Evolutionary conservation across 1,140 invertebrate genomes (phyloP).

Genomic region (Solen grandis): DNA sequence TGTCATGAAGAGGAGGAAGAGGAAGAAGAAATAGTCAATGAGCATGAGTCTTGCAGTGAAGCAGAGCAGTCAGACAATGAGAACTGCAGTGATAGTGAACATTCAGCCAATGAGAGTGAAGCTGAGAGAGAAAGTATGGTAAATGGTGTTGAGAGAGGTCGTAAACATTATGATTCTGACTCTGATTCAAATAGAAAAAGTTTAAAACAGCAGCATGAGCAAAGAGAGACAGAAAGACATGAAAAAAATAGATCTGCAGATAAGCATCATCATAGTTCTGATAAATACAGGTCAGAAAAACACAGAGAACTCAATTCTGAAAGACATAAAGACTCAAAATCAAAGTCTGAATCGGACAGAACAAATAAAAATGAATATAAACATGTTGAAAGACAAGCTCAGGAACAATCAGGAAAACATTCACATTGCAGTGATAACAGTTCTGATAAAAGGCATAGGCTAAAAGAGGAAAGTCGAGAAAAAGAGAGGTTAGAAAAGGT

Average conservation of each 20-base stretch:
- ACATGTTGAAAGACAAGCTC: no score
- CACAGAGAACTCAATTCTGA: no score
- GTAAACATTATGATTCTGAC: background rate
- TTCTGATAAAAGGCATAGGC: background rate
- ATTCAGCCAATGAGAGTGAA: background rate
- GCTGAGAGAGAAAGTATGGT: background rate
- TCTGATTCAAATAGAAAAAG: background rate
- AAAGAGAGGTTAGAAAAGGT: background rate
- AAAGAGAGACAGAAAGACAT: background rate
- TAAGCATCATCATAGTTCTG: background rate
- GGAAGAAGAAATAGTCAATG: conserved; percentile 9
- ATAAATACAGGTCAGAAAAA: no score
- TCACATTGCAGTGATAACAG: no score
- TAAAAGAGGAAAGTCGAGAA: background rate
- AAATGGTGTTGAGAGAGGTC: background rate
- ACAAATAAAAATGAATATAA: no score
- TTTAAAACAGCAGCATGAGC: background rate
- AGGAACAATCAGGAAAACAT: no score
- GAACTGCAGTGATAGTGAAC: background rate
- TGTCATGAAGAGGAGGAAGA: conserved; percentile 17
- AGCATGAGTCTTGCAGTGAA: conserved; percentile 28
- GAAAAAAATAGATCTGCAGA: background rate
- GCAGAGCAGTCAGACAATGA: conserved; percentile 34
- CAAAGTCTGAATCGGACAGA: no score
- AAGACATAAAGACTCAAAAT: no score